Percentiles rank a stretch among this genome's conserved stretches.
Evolutionary conservation across 2,113 vertebrate species (phyloP).

Genomic region (Microcebus jonahi): DNA sequence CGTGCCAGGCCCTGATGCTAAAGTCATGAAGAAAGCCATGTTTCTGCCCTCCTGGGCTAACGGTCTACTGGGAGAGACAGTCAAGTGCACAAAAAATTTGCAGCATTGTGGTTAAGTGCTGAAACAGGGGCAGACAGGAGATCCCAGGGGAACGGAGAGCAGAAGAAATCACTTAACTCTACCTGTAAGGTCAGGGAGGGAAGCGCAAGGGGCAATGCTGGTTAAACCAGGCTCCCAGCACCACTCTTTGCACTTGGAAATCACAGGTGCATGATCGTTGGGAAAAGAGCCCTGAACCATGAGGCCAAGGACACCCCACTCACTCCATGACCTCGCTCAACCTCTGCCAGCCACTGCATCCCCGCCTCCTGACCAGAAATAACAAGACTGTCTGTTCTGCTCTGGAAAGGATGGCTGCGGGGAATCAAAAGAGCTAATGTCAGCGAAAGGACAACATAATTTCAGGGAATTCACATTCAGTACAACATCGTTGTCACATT

Average conservation of each 20-base stretch:
- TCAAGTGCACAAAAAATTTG: neutral
- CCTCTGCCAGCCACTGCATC: neutral
- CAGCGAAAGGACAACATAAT: no score
- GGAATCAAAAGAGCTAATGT: neutral
- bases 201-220: fast-evolving
- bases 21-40: neutral
- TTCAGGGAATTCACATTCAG: neutral
- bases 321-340: neutral
- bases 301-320: neutral
- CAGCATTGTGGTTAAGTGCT: neutral
- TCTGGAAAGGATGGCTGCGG: neutral
- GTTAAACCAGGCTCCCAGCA: no score
- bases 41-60: neutral
- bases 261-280: neutral
- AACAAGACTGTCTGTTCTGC: neutral
- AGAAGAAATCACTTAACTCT: neutral
- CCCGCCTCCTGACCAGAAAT: neutral
- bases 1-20: neutral
- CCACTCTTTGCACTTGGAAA: neutral
- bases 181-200: neutral
- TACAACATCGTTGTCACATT: neutral
- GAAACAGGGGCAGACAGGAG: neutral
- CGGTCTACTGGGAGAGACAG: neutral
- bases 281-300: neutral
- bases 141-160: neutral